phyloP scores from a whole-genome alignment of 2,113 vertebrate species.

The Apodemus sylvaticus region DNA sequence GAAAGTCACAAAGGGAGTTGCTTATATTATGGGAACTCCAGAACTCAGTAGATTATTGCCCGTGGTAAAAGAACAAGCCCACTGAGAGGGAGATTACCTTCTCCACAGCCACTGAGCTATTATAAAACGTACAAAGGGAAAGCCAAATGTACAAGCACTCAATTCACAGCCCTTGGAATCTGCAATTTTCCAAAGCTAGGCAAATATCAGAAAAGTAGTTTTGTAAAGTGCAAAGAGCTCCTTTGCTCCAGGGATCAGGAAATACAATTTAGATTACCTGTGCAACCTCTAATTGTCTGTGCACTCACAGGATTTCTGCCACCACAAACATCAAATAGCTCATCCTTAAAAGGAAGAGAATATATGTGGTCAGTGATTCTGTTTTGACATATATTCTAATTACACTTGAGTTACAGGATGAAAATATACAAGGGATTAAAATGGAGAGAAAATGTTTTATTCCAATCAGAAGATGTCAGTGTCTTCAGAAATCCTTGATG shows the following conservation, averaged over 20 bases:
- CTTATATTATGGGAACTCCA: constrained; percentile 81
- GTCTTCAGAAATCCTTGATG: not conserved
- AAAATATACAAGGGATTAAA: accelerated
- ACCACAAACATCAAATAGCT: not conserved
- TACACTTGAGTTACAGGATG: not conserved
- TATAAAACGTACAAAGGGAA: constrained; percentile 77
- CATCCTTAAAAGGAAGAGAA: not conserved
- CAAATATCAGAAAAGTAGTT: constrained; percentile 59
- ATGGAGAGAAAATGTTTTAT: not conserved
- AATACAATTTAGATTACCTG: not conserved
- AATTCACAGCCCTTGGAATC: constrained; percentile 67
- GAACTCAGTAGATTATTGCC: constrained; percentile 81
- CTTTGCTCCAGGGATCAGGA: not conserved
- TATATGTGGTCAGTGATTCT: not conserved
- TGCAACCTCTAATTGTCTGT: not conserved
- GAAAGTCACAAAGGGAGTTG: constrained; percentile 82
- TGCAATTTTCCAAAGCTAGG: constrained; percentile 63
- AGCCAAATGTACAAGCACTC: constrained; percentile 73
- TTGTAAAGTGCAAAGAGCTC: constrained; percentile 17
- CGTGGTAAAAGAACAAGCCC: constrained; percentile 74
- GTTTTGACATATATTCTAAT: not conserved
- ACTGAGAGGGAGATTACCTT: constrained; percentile 77
- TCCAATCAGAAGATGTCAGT: not conserved
- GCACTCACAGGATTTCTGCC: not conserved
- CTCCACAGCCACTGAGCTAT: constrained; percentile 75